Conservation (phyloP, 1,140 invertebrate genomes). For the Rhopalosiphum maidis region DNA sequence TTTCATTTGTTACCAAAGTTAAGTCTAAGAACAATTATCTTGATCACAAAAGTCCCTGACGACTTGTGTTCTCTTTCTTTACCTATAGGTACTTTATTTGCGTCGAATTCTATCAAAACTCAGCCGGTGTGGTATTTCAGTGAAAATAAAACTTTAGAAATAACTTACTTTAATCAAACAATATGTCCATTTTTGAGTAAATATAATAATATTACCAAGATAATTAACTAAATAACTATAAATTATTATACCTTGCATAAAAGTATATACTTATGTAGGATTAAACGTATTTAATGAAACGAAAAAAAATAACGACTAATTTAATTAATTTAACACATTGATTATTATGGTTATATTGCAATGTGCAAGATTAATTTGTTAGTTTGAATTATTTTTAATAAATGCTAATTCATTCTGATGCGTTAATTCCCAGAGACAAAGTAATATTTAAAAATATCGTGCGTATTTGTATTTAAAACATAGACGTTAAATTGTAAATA, state of each 20-base stretch:
- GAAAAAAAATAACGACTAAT: background rate
- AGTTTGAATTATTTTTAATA: background rate
- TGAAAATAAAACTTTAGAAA: background rate
- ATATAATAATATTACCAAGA: background rate
- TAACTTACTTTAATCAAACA: background rate
- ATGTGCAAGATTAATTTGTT: background rate
- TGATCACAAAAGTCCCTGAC: background rate
- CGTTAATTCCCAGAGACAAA: background rate
- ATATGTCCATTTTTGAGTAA: background rate
- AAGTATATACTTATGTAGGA: background rate
- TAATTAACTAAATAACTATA: background rate
- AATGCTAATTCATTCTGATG: too few species aligned
- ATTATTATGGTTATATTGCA: background rate
- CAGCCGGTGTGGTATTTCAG: background rate
- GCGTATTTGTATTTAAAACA: background rate
- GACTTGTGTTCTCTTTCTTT: background rate
- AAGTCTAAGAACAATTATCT: conserved; percentile 13
- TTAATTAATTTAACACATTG: background rate
- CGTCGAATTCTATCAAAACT: background rate
- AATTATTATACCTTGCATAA: background rate
- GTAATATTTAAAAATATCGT: background rate
- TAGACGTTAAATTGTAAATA: too few species aligned
- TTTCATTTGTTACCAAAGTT: conserved; percentile 8
- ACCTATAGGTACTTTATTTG: background rate
- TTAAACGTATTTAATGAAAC: background rate